phyloP scores from a whole-genome alignment of 2,888 invertebrate species.

The Idaea biselata region DNA sequence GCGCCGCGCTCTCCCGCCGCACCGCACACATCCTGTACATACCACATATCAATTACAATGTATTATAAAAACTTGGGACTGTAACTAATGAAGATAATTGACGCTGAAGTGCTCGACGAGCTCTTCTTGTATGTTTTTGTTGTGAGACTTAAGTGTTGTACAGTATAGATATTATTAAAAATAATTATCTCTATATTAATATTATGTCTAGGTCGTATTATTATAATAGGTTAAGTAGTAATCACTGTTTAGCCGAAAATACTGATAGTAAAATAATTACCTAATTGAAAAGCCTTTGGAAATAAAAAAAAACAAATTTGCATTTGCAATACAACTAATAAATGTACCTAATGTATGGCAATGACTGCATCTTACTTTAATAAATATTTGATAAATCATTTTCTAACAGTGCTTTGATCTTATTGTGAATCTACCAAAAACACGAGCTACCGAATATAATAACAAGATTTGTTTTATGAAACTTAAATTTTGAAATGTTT shows the following conservation, averaged over 20 bases:
- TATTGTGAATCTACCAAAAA: neutral
- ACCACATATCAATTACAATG: constrained; percentile 71
- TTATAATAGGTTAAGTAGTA: constrained; percentile 66
- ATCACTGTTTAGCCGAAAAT: constrained; percentile 72
- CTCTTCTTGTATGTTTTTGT: constrained; percentile 55
- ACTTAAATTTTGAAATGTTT: neutral
- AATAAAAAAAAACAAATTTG: neutral
- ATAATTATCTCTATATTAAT: constrained; percentile 62
- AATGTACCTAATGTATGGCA: neutral
- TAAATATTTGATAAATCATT: neutral
- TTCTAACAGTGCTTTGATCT: neutral
- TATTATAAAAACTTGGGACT: constrained; percentile 51
- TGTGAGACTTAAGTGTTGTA: constrained; percentile 76
- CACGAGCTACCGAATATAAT: neutral
- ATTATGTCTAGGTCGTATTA: constrained; percentile 48
- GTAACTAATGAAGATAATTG: constrained; percentile 51
- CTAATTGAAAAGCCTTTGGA: constrained; percentile 44
- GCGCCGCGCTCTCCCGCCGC: constrained; percentile 20
- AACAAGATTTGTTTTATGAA: neutral
- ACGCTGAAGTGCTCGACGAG: constrained; percentile 50
- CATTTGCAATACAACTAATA: neutral
- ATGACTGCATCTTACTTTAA: neutral
- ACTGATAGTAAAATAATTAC: constrained; percentile 65
- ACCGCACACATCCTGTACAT: constrained; percentile 50
- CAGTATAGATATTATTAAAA: constrained; percentile 73